Base-by-base conservation (phyloP, 2,113 vertebrate genomes). In the Catharus fuscescens region DNA sequence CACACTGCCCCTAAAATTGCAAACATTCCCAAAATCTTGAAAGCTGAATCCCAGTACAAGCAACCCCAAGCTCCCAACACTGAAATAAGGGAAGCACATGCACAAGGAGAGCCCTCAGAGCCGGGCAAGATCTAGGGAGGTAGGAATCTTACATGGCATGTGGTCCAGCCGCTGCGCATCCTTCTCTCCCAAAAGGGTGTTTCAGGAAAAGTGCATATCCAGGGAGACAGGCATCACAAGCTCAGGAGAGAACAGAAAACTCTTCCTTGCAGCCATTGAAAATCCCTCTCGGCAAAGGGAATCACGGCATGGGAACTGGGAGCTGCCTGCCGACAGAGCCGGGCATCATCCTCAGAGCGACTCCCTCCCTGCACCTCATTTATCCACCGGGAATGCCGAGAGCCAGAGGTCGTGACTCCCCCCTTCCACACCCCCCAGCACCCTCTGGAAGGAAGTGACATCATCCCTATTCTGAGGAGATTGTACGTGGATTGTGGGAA, bases 391-490 rank as follows among this genome's bases (percentile, higher is more conserved):
- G 85, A 91, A 69, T 93, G 94, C 78, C 12, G 59, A 47, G 21
- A 84, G 38, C 38, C 64, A 81, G 64, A 96, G 96, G 97, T 97
- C 95, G 67, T 95, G 97, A 97, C 95, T 97, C 96, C 94, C 96
- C 92, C 61, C 78, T 96, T 94, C 89, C 87, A 95, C 93, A 86
- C 90, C 86, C 94, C 83, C 80, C 95, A 3, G 61, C 90, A 89
- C 90, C 76, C 94, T 93, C 72, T 78, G 82, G 92, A 95, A 98
- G 97, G 97, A 98, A 98, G 96, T 97, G 97, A 98, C 97, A 98
- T 98, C 97, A 98, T 97, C 95, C 62, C 92, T 86, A 94, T 92
- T 92, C 96, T 96, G 95, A 97, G 97, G 96, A 97, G 96, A 93
- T 31, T 9, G 88, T 86, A 36, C 71, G 38, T 42, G 80, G 90